Conservation (phyloP, 2,888 invertebrate species). For the Lomographa bimaculata region DNA sequence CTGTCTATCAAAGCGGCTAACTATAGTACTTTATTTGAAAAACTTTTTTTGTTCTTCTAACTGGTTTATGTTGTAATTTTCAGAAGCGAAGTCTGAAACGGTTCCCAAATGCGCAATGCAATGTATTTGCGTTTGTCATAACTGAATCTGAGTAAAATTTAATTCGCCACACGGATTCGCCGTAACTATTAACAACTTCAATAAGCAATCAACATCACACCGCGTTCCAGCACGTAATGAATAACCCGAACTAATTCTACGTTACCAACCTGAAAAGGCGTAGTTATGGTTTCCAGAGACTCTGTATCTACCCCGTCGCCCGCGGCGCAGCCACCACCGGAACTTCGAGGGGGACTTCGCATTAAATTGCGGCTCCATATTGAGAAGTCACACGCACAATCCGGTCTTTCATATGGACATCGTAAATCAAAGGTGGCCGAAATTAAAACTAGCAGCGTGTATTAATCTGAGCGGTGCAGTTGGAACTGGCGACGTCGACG, state of each 20-base stretch:
- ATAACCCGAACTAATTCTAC: constrained; percentile 65
- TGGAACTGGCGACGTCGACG: constrained; percentile 58
- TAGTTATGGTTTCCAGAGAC: constrained; percentile 45
- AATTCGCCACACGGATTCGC: constrained; percentile 40
- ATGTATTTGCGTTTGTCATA: constrained; percentile 17
- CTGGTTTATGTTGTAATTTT: too few species aligned
- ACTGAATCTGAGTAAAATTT: constrained; percentile 31
- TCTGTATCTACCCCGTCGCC: constrained; percentile 44
- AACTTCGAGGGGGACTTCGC: constrained; percentile 39
- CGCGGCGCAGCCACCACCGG: constrained; percentile 21
- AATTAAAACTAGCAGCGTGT: constrained; percentile 66
- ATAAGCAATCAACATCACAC: constrained; percentile 66
- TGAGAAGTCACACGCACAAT: constrained; percentile 62
- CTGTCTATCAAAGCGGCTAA: too few species aligned
- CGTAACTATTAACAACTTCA: constrained; percentile 60
- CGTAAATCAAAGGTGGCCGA: constrained; percentile 73
- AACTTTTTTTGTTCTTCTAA: constrained; percentile 2
- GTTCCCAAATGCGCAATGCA: too few species aligned
- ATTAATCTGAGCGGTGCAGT: constrained; percentile 63
- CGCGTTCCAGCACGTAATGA: constrained; percentile 59
- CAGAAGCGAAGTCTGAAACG: too few species aligned
- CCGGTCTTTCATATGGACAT: constrained; percentile 68
- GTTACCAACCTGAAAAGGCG: constrained; percentile 61
- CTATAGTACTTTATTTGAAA: too few species aligned
- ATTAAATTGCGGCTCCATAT: constrained; percentile 52